Evolutionary conservation across 2,113 vertebrate species (phyloP).

Genomic region (Egretta garzetta): DNA sequence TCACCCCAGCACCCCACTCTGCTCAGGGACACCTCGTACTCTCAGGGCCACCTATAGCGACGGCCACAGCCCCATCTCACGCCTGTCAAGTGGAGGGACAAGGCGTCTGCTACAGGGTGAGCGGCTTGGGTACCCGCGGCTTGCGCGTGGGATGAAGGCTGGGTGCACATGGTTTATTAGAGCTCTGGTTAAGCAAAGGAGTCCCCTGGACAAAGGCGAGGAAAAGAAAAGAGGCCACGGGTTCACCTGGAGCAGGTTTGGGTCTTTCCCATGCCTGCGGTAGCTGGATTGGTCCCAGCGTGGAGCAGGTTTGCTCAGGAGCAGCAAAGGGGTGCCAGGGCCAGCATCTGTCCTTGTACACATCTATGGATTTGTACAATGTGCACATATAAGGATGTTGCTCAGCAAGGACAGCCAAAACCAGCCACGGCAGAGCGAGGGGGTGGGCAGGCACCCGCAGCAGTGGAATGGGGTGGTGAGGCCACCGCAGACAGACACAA

Average conservation of each 20-base stretch:
- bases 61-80: fast-evolving
- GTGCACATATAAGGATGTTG: not conserved
- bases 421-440: fast-evolving
- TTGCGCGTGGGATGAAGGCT: fast-evolving
- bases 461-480: not conserved
- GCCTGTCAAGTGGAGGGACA: not conserved
- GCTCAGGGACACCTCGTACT: not conserved
- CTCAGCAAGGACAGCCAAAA: not conserved
- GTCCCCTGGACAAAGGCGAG: not conserved
- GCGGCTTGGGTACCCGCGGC: not conserved
- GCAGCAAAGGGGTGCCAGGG: not conserved
- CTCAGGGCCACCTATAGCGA: fast-evolving
- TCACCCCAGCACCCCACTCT: not conserved
- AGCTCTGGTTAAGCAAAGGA: conserved; percentile 7
- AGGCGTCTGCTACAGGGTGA: not conserved
- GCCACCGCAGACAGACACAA: fast-evolving
- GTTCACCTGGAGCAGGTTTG: not conserved
- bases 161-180: conserved; percentile 7
- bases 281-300: not conserved
- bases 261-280: not conserved
- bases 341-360: not conserved
- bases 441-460: not conserved
- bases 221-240: not conserved
- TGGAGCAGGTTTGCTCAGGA: not conserved
- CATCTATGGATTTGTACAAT: not conserved